Evolutionary conservation across 2,797 vertebrate species (phyloP).

Genomic region (Podarcis siculus): DNA sequence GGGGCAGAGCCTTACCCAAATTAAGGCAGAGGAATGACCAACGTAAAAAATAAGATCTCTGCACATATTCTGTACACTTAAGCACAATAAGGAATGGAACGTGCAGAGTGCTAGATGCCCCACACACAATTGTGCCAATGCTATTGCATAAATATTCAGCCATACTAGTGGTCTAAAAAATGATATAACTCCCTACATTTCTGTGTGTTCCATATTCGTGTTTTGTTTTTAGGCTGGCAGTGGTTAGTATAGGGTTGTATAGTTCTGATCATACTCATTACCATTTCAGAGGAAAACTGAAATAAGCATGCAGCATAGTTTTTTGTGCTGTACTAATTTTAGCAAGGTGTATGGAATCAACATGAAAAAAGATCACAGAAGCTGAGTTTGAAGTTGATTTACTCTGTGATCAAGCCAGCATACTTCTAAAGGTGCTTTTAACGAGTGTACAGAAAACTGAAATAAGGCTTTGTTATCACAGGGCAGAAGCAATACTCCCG

Average conservation of each 20-base stretch:
- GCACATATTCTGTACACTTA: too few relatives aligned
- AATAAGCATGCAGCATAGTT: background rate
- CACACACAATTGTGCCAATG: background rate
- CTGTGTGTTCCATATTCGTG: background rate
- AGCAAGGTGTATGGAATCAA: background rate
- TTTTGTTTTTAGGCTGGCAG: background rate
- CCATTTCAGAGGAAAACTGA: conserved; percentile 18
- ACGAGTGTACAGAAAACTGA: background rate
- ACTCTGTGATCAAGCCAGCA: conserved; percentile 6
- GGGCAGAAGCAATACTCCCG: background rate
- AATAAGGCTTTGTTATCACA: background rate
- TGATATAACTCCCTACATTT: background rate
- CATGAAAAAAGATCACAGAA: conserved; percentile 2
- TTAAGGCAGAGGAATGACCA: background rate
- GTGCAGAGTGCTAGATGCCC: background rate
- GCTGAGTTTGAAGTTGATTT: conserved; percentile 6
- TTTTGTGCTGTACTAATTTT: background rate
- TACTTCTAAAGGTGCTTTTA: background rate
- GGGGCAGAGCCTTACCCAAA: background rate
- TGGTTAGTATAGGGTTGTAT: background rate
- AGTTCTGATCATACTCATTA: background rate
- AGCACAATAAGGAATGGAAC: background rate
- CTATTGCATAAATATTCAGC: background rate
- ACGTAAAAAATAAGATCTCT: background rate
- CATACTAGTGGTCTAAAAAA: background rate